Conservation (phyloP, 1,140 invertebrate genomes). For the Cylas formicarius region DNA sequence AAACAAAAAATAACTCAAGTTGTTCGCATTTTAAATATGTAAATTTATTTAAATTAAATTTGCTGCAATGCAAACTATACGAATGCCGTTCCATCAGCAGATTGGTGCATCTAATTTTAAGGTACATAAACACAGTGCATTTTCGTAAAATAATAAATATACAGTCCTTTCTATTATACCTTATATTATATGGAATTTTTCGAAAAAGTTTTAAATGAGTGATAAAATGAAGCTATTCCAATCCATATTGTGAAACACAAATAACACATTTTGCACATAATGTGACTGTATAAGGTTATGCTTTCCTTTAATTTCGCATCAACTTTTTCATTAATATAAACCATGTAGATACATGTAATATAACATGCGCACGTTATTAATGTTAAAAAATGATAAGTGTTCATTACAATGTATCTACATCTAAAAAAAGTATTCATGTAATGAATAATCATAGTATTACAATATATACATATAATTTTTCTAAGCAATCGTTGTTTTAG, state of each 20-base stretch:
- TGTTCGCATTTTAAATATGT: not conserved
- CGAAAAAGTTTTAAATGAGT: constrained; percentile 16
- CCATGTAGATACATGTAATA: constrained; percentile 34
- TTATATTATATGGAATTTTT: constrained; percentile 16
- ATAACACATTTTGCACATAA: constrained; percentile 30
- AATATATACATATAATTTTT: constrained; percentile 44
- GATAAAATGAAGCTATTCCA: constrained; percentile 16
- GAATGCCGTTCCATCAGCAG: constrained; percentile 19
- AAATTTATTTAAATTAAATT: not conserved
- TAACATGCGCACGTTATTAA: constrained; percentile 25
- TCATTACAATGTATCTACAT: constrained; percentile 35
- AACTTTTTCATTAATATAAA: constrained; percentile 13
- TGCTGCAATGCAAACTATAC: constrained; percentile 10
- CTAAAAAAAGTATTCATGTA: constrained; percentile 38
- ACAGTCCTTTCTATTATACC: constrained; percentile 12
- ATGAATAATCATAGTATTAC: constrained; percentile 40
- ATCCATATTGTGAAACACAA: constrained; percentile 11
- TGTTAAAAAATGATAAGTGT: constrained; percentile 24
- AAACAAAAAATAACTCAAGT: constrained; percentile 12
- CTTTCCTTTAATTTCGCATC: constrained; percentile 39
- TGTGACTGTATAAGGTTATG: constrained; percentile 30
- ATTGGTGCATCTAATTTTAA: constrained; percentile 10
- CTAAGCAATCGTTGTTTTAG: constrained; percentile 45
- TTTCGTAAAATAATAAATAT: constrained; percentile 14
- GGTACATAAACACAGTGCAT: constrained; percentile 8